Conservation (phyloP, 1,140 invertebrate species). For the Mactra quadrangularis region DNA sequence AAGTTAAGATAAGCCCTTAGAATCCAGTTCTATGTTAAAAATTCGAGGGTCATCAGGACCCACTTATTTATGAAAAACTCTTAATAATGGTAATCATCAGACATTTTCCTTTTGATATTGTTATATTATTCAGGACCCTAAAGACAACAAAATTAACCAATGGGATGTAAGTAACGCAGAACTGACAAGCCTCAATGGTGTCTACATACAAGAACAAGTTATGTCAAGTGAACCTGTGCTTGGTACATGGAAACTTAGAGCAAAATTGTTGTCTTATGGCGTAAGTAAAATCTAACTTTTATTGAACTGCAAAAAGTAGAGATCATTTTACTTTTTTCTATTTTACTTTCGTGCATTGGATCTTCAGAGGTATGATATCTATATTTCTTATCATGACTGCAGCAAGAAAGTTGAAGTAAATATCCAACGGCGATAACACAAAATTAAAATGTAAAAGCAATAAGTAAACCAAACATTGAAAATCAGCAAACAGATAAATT, state of each 20-base stretch:
- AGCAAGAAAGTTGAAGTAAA: no score
- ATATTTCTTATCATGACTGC: neutral
- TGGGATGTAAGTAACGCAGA: constrained; percentile 58
- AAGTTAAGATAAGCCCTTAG: no score
- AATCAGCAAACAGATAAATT: no score
- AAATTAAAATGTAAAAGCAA: no score
- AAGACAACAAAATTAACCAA: constrained; percentile 72
- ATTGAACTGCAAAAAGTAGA: neutral
- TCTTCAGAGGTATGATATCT: neutral
- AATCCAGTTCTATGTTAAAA: no score
- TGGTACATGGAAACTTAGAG: constrained; percentile 70
- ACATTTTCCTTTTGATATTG: no score
- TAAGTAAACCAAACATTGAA: no score
- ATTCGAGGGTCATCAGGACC: no score
- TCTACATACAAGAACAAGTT: constrained; percentile 58
- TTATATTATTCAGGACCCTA: constrained; percentile 65
- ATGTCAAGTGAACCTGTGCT: constrained; percentile 68
- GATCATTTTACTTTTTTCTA: neutral
- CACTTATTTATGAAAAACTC: no score
- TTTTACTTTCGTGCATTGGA: neutral
- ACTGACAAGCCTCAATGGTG: constrained; percentile 49
- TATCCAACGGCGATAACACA: no score
- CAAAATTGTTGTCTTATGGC: constrained; percentile 43
- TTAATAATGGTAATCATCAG: no score
- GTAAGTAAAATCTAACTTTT: neutral